phyloP scores from a whole-genome alignment of 2,797 vertebrate genomes.

The Melanotaenia parkinsoni region DNA sequence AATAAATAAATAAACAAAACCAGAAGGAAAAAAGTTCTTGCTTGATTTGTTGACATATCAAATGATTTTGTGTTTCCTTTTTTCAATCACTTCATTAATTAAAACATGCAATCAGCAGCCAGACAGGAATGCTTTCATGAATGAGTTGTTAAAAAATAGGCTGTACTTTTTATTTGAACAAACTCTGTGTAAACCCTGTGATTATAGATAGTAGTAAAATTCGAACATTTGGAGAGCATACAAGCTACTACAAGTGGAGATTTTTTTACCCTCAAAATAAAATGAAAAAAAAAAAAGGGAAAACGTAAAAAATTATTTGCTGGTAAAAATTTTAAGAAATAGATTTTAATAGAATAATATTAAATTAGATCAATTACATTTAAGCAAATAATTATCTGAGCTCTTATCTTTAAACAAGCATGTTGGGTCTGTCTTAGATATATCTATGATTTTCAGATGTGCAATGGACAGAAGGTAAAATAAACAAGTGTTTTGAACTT shows the following conservation, averaged over 20 bases:
- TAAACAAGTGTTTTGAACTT: too few species aligned
- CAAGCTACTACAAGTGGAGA: neutral
- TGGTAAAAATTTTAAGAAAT: neutral
- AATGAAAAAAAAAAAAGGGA: too few species aligned
- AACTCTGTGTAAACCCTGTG: neutral
- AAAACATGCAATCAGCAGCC: too few species aligned
- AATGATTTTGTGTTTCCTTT: neutral
- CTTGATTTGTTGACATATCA: too few species aligned
- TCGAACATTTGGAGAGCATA: neutral
- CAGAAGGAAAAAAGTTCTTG: neutral
- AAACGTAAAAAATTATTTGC: too few species aligned
- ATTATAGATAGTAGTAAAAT: neutral
- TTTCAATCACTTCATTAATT: too few species aligned
- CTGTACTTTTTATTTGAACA: constrained; percentile 1
- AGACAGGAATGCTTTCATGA: neutral
- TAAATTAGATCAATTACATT: too few species aligned
- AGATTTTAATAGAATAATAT: neutral
- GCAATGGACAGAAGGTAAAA: too few species aligned
- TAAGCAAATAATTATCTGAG: too few species aligned
- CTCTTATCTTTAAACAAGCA: too few species aligned
- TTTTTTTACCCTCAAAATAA: neutral
- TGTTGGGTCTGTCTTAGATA: too few species aligned
- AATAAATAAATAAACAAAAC: neutral
- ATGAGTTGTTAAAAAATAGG: neutral
- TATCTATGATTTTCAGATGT: too few species aligned